Evolutionary conservation across 64 coral and sea anemone genomes (phyloP), one percentile per base, ranked within the genome.

Genomic region (Orbicella faveolata): DNA sequence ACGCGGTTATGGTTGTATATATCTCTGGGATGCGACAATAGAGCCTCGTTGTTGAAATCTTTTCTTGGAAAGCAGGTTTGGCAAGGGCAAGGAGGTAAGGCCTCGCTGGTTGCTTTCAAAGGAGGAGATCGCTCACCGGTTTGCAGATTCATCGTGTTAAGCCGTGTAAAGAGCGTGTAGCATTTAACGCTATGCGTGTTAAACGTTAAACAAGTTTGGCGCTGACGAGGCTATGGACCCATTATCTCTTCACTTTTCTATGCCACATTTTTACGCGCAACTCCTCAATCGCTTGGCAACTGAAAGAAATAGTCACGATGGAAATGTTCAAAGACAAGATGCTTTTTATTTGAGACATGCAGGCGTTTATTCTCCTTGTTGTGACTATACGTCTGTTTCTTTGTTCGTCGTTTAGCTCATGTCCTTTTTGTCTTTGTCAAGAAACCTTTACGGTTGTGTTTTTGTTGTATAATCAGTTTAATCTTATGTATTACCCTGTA

Each of bases 241-340:
- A 68, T 85, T 73, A 73, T 72, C 63, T 52, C 35, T 73, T 63
- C 19, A 48, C 65, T 72, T 23, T 85, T 2, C 68, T 85, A 85
- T 72, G 44, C 37, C 21, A 62, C 82, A 39, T 85, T 85, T 73
- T 85, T 85, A 10, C 44, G n/a, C 34, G 82, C 18, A 52, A 30
- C 39, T 25, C 53, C 6, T 21, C 64, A 19, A 85, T 85, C 26
- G 82, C 72, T 65, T 72, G 72, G 82, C 82, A 85, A 85, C 82
- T 26, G 23, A 21, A n/a, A 21, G 25, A 23, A 9, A 11, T 10
- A 54, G 12, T 79, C 13, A 79, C 77, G 51, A 15, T 23, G 20
- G 52, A 25, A 16, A 4, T 41, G 9, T 30, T 13, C 25, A 55
- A 33, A 16, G 52, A 79, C 48, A 79, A 57, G 61, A 16, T 33